These are phyloP conservation scores for Scaptomyza polygonia DNA, from an alignment of 2,888 invertebrate species.

Conservation along the genomic window DNA sequence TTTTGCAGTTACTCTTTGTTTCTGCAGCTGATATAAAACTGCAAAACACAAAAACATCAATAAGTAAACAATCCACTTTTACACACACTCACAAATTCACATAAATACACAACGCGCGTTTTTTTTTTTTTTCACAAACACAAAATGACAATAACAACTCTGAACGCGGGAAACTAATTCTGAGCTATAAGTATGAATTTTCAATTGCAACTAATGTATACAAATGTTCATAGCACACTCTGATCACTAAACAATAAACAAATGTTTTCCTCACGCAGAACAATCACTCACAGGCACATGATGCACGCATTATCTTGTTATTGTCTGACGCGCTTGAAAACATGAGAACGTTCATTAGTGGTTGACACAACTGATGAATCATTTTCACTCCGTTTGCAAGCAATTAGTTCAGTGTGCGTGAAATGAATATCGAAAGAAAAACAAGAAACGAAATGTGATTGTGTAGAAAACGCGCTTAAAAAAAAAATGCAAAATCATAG, in stretches of 20 bases:
- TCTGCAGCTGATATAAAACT: slow-evolving; percentile 64
- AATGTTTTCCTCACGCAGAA: slow-evolving; percentile 1
- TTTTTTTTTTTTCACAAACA: too few relatives aligned
- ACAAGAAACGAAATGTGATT: slow-evolving; percentile 12
- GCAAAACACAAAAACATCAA: slow-evolving; percentile 57
- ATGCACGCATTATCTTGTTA: slow-evolving; percentile 34
- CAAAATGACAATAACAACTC: slow-evolving; percentile 16
- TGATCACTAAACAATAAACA: slow-evolving; percentile 10
- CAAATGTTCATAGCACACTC: neutral
- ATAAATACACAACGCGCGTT: slow-evolving; percentile 15
- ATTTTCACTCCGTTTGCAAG: slow-evolving; percentile 21
- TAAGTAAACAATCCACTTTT: slow-evolving; percentile 70
- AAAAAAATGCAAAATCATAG: slow-evolving; percentile 62
- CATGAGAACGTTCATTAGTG: slow-evolving; percentile 10
- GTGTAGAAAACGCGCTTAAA: slow-evolving; percentile 23
- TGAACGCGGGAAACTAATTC: slow-evolving; percentile 53
- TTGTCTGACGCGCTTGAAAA: slow-evolving; percentile 22
- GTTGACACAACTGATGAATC: slow-evolving; percentile 43
- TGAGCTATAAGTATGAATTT: slow-evolving; percentile 4
- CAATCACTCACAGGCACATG: slow-evolving; percentile 17
- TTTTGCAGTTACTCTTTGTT: slow-evolving; percentile 39
- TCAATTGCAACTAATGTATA: slow-evolving; percentile 13
- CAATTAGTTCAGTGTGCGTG: slow-evolving; percentile 21
- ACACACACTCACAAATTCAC: slow-evolving; percentile 33
- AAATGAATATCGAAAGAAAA: slow-evolving; percentile 22